These are phyloP conservation scores for Patagioenas fasciata DNA, from an alignment of 2,113 vertebrate species.

Conservation along the genomic window DNA sequence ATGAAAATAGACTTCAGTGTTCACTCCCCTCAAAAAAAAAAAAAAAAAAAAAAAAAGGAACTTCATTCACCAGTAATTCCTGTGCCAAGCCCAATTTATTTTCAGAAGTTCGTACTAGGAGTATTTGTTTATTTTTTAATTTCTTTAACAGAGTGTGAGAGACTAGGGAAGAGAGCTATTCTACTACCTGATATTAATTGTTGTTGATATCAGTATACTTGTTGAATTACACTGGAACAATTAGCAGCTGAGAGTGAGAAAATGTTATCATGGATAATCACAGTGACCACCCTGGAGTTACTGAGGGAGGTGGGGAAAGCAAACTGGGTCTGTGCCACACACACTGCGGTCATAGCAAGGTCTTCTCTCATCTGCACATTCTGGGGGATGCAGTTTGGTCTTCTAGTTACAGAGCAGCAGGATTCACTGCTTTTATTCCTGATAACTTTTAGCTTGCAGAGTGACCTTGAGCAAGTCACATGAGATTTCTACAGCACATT, in stretches of 20 bases:
- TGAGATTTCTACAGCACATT: background rate
- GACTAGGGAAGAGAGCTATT: background rate
- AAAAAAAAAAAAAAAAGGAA: background rate
- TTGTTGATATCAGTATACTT: background rate
- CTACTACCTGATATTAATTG: background rate
- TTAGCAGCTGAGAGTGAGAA: background rate
- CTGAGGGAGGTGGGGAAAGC: background rate
- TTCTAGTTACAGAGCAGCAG: background rate
- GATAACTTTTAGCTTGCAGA: background rate
- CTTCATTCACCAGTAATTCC: slow-evolving; percentile 49
- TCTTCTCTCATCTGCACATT: background rate
- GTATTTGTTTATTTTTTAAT: background rate
- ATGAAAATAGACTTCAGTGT: slow-evolving; percentile 23
- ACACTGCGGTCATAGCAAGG: accelerated
- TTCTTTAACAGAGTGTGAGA: background rate
- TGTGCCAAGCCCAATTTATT: slow-evolving; percentile 40
- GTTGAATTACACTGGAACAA: background rate
- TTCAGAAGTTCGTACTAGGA: background rate
- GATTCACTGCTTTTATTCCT: background rate
- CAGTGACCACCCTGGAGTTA: background rate
- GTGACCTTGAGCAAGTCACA: background rate
- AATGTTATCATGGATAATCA: background rate
- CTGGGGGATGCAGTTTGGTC: background rate
- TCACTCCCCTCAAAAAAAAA: background rate
- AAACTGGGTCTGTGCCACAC: accelerated